A percentile compares a stretch with the other conserved stretches of the same genome.
Conservation (phyloP, 2,113 vertebrate species). For the Globicephala melas region DNA sequence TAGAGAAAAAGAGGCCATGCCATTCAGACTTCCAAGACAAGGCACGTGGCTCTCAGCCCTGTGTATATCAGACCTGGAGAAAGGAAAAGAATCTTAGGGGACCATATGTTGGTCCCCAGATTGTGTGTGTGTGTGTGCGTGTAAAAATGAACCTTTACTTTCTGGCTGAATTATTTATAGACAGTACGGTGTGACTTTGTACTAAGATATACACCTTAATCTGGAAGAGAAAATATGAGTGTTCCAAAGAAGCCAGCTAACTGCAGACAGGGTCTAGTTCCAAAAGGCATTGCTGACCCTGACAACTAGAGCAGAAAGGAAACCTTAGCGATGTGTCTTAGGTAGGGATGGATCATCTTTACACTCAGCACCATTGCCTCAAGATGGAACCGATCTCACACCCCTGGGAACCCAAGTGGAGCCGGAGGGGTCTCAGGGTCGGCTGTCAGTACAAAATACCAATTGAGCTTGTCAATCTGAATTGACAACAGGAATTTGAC, state of each 20-base stretch:
- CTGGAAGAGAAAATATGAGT: neutral
- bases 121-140: fast-evolving
- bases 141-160: neutral
- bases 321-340: neutral
- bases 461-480: neutral
- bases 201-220: neutral
- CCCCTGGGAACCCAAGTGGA: too few species aligned
- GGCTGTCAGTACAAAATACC: neutral
- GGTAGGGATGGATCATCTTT: neutral
- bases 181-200: neutral
- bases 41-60: neutral
- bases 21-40: neutral
- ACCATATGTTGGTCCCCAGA: neutral
- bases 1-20: neutral
- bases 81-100: neutral
- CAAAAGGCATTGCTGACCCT: neutral
- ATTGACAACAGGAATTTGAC: fast-evolving
- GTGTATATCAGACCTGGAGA: neutral
- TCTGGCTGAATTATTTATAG: neutral
- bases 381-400: neutral
- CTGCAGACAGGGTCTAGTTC: neutral
- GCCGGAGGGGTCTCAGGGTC: too few species aligned
- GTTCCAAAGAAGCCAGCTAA: neutral
- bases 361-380: neutral
- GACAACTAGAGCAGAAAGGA: neutral